Conservation (phyloP, 2,797 vertebrate species). For the Nasua narica region DNA sequence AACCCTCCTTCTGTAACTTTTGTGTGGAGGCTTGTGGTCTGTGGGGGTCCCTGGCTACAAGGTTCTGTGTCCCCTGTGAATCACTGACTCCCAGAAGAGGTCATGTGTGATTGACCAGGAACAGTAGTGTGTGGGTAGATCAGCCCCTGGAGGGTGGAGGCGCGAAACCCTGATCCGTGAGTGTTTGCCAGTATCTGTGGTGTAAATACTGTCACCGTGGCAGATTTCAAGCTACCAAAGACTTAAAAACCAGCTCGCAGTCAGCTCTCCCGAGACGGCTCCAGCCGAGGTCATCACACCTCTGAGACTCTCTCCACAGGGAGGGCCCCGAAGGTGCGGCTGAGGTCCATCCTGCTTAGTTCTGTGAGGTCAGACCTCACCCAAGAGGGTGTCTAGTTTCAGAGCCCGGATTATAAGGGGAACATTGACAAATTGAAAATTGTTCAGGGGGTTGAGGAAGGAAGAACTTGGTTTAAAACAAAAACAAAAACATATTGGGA, state of each 20-base stretch:
- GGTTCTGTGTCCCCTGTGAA: neutral
- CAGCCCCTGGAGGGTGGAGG: neutral
- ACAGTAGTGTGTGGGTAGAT: neutral
- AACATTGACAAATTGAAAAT: neutral
- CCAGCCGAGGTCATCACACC: neutral
- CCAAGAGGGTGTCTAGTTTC: neutral
- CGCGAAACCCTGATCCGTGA: neutral
- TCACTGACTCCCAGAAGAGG: neutral
- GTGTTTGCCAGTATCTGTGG: neutral
- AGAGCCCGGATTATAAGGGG: neutral
- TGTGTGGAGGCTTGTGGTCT: neutral
- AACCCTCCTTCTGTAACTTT: neutral
- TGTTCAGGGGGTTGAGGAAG: neutral
- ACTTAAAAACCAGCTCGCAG: neutral
- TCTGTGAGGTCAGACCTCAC: neutral
- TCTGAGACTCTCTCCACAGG: neutral
- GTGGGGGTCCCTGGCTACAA: neutral
- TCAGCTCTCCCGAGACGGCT: neutral
- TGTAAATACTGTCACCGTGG: neutral
- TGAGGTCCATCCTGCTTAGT: neutral
- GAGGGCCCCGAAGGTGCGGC: fast-evolving
- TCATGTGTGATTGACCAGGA: neutral
- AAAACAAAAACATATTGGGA: neutral
- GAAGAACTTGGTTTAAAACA: neutral
- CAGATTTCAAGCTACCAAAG: neutral